Evolutionary conservation across 2,113 vertebrate genomes (phyloP).

Genomic region (Carettochelys insculpta): DNA sequence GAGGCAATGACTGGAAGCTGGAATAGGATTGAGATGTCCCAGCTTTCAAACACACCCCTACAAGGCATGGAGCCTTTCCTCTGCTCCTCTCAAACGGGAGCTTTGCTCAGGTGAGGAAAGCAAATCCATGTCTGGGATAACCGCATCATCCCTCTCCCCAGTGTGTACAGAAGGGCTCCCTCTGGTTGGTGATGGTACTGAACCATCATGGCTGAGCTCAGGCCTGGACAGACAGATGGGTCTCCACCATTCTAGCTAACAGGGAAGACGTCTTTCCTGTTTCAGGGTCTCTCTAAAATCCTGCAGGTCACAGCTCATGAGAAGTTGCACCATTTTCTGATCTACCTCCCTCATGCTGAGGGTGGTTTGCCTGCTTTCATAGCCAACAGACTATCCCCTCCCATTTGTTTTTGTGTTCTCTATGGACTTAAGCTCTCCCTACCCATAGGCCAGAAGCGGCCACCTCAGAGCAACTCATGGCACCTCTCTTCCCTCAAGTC

Average conservation of each 20-base stretch:
- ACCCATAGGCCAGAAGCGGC: neutral
- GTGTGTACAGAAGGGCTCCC: neutral
- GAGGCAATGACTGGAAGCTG: conserved; percentile 9
- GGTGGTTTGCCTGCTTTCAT: neutral
- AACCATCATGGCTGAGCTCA: neutral
- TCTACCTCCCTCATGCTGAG: neutral
- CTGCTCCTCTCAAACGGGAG: fast-evolving
- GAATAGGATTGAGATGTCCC: neutral
- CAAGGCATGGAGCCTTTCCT: neutral
- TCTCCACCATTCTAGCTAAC: neutral
- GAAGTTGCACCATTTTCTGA: neutral
- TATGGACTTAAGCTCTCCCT: neutral
- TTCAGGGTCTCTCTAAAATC: neutral
- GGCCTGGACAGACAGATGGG: neutral
- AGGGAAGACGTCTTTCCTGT: neutral
- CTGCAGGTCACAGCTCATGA: neutral
- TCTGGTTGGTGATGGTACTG: neutral
- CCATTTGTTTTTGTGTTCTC: neutral
- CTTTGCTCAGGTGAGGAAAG: neutral
- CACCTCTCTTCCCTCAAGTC: neutral
- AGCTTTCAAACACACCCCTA: neutral
- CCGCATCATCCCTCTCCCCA: neutral
- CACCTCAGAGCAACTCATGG: neutral
- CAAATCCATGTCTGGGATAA: fast-evolving
- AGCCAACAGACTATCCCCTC: neutral